Evolutionary conservation across 2,888 invertebrate species (phyloP).

Genomic region (Cheilosia grossa): DNA sequence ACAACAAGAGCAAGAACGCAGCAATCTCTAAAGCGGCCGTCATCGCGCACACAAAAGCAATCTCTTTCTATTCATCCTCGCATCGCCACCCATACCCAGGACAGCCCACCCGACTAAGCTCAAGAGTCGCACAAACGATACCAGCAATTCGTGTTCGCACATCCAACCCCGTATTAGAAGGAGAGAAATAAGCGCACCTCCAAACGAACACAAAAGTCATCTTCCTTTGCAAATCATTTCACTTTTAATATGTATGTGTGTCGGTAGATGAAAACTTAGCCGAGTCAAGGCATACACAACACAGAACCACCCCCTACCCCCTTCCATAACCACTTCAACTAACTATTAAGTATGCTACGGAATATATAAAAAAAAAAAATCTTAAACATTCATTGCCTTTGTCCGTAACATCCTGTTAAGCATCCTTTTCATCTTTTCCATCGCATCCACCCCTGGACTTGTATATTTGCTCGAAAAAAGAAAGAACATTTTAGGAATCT

Average conservation of each 20-base stretch:
- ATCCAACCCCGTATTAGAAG: constrained; percentile 43
- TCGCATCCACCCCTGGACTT: constrained; percentile 51
- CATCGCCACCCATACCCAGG: constrained; percentile 20
- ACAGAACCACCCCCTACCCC: constrained; percentile 21
- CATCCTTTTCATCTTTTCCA: constrained; percentile 72
- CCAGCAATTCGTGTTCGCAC: constrained; percentile 48
- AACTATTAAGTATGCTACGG: constrained; percentile 73
- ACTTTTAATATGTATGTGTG: constrained; percentile 59
- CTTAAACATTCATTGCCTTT: constrained; percentile 74
- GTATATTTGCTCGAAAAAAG: constrained; percentile 3
- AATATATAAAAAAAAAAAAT: constrained; percentile 64
- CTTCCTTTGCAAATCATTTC: constrained; percentile 70
- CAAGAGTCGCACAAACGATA: constrained; percentile 53
- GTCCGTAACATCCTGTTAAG: constrained; percentile 73
- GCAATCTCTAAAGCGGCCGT: constrained; percentile 56
- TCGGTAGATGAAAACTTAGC: constrained; percentile 54
- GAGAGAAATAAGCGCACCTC: constrained; percentile 27
- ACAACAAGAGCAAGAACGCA: constrained; percentile 50
- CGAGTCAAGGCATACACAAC: constrained; percentile 23
- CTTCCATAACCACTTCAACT: constrained; percentile 48
- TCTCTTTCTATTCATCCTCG: constrained; percentile 58
- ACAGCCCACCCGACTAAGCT: constrained; percentile 47
- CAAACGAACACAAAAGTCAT: constrained; percentile 58
- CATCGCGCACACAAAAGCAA: constrained; percentile 62
- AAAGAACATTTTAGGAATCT: constrained; percentile 61